Evolutionary conservation across 2,797 vertebrate genomes (phyloP).

Genomic region (Chrysocyon brachyurus): DNA sequence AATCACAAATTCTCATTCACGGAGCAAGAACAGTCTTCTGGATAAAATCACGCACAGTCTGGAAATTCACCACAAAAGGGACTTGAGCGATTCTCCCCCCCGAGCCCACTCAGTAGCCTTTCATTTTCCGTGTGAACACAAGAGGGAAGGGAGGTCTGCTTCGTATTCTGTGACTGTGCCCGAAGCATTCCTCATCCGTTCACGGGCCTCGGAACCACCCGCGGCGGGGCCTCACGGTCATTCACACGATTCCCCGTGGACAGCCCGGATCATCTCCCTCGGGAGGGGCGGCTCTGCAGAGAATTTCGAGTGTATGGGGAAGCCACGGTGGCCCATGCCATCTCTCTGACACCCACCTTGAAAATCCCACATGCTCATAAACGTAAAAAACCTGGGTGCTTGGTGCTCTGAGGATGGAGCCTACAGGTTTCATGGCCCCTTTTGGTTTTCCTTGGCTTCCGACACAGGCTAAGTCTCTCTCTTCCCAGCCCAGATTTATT

Average conservation of each 20-base stretch:
- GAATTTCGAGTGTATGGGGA: neutral
- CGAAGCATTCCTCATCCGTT: neutral
- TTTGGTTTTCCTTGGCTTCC: neutral
- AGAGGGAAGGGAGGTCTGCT: neutral
- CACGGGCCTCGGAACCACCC: neutral
- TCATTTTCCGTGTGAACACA: neutral
- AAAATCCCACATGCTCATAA: neutral
- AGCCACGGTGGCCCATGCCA: fast-evolving
- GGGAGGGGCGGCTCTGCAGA: neutral
- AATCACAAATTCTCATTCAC: constrained; percentile 23
- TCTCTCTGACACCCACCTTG: neutral
- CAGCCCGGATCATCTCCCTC: neutral
- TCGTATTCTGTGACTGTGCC: neutral
- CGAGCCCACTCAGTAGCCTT: neutral
- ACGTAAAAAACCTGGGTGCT: neutral
- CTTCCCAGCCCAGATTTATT: constrained; percentile 38
- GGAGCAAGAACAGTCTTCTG: constrained; percentile 4
- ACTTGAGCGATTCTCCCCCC: neutral
- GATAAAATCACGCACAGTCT: constrained; percentile 38
- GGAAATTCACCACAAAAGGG: neutral
- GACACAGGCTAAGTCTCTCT: neutral
- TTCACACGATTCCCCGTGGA: neutral
- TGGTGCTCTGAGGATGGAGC: neutral
- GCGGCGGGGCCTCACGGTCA: fast-evolving
- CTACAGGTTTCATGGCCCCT: neutral